Evolutionary conservation across 2,113 vertebrate species (phyloP), one percentile per base, ranked within the genome.

Genomic region (Cebus imitator): DNA sequence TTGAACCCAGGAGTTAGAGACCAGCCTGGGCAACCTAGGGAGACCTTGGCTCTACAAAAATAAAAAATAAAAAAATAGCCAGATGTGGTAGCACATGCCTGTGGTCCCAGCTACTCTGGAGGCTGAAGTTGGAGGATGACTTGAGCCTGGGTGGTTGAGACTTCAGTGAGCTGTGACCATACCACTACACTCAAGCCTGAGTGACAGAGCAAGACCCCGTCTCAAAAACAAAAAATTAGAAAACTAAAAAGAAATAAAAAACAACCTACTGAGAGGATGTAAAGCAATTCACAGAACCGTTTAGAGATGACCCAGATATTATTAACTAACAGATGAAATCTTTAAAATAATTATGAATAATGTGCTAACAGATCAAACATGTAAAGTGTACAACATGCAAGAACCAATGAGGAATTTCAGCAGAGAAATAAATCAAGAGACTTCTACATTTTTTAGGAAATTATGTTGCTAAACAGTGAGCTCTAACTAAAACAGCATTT

Each of bases 291-390:
- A 55, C 3, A 52, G 12, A 86, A 86, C 48, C 48, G 70, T 3
- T 90, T 32, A 43, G 43, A 96, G 40, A 82, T 57, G 10, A 57
- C 12, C 10, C 20, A 82, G 37, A 78, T 87, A 40, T 64, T 90
- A 18, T 14, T 14, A 57, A 55, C 1, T 18, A 87, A 64, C 32
- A 91, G 37, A 37, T 40, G 37, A 14, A 84, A 45, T 92, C 23
- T 91, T 80, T 85, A 79, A 96, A 57, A 85, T 88, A 43, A 88
- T 91, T 66, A 64, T 76, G 7, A 76, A 52, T 86, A 58, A 89
- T 35, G 55, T 80, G 40, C 52, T 73, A 66, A 92, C 90, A 13
- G 6, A 94, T 50, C 68, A 79, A 61, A 90, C 50, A 37, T 57
- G 82, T 64, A 86, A 83, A n/a, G 9, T 81, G 20, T 40, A 57